A percentile compares a stretch with the other conserved stretches of the same genome.
phyloP scores from a whole-genome alignment of 2,888 invertebrate genomes.

The Ligdia adustata region DNA sequence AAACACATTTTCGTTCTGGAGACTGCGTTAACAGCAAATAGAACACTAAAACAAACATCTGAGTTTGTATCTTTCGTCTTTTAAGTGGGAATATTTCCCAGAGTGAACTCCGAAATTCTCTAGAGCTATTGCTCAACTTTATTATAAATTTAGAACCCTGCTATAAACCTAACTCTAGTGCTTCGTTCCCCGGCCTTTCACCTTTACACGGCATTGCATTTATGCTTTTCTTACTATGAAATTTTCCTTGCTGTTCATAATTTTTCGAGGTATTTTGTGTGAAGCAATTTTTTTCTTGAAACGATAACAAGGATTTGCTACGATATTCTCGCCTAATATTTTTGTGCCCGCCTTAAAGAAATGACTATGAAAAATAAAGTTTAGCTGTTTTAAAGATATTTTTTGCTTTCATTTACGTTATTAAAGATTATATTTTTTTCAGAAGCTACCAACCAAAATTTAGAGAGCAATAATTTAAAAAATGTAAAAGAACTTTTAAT shows the following conservation, averaged over 20 bases:
- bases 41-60: too few species aligned
- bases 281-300: neutral
- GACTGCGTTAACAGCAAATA: too few species aligned
- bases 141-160: conserved; percentile 29
- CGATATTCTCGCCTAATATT: conserved; percentile 1
- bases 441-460: too few species aligned
- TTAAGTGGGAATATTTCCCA: neutral
- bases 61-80: neutral
- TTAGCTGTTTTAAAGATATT: too few species aligned
- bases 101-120: conserved; percentile 3
- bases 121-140: conserved; percentile 17
- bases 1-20: too few species aligned
- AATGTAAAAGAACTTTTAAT: too few species aligned
- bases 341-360: too few species aligned
- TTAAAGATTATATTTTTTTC: too few species aligned
- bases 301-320: conserved; percentile 3
- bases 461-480: too few species aligned
- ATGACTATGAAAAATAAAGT: too few species aligned
- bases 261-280: conserved; percentile 7
- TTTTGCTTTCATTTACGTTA: too few species aligned
- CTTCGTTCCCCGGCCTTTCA: conserved; percentile 18
- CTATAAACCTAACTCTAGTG: conserved; percentile 15
- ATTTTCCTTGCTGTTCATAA: conserved; percentile 3
- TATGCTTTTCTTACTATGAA: conserved; percentile 15
- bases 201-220: conserved; percentile 10